Percentiles rank a stretch among this genome's conserved stretches.
Evolutionary conservation across 2,113 vertebrate genomes (phyloP).

Genomic region (Podilymbus podiceps): DNA sequence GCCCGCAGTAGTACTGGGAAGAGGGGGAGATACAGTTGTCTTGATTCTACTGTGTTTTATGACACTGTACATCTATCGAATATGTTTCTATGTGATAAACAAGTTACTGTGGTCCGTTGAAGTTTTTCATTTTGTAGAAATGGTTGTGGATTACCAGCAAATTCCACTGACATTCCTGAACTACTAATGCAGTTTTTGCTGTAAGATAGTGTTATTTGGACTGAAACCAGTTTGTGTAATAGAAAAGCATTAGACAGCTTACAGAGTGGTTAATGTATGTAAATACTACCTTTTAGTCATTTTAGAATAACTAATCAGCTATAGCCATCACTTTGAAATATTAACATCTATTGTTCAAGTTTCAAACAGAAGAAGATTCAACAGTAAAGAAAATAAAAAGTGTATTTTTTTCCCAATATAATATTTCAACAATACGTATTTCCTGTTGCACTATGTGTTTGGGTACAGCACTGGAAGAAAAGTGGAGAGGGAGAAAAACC

Average conservation of each 20-base stretch:
- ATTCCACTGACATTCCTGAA: neutral
- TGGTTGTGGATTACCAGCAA: neutral
- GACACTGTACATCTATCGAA: neutral
- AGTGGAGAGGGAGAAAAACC: neutral
- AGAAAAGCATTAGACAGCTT: neutral
- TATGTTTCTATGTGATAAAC: neutral
- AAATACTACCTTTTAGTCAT: neutral
- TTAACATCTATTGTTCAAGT: neutral
- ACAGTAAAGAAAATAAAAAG: neutral
- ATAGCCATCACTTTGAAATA: neutral
- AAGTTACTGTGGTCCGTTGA: neutral
- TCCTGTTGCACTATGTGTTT: neutral
- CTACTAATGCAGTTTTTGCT: neutral
- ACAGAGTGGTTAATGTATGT: neutral
- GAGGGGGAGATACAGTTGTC: neutral
- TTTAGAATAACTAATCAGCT: neutral
- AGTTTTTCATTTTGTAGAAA: neutral
- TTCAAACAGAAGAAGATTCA: neutral
- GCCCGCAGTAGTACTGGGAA: neutral
- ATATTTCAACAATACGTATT: neutral
- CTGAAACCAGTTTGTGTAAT: neutral
- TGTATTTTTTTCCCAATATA: neutral
- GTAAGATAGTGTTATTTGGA: neutral
- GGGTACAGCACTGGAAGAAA: neutral
- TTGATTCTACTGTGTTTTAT: neutral